Evolutionary conservation across 2,797 vertebrate genomes (phyloP).

Genomic region (Enteromius argenteus): DNA sequence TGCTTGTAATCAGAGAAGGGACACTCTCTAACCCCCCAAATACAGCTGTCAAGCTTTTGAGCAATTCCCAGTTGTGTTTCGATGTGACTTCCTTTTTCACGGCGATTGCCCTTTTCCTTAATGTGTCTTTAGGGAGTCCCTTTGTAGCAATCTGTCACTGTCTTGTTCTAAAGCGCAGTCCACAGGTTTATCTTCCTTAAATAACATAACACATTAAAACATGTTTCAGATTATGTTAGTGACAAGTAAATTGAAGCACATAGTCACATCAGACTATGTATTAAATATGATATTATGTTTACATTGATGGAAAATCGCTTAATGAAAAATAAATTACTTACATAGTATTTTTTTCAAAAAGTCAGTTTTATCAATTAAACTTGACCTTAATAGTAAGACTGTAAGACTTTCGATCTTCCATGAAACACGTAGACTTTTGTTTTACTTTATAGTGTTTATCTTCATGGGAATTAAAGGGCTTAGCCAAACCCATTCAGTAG

Average conservation of each 20-base stretch:
- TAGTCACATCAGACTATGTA: background rate
- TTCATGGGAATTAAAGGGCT: constrained; percentile 6
- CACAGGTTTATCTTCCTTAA: constrained; percentile 1
- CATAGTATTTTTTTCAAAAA: background rate
- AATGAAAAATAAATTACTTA: background rate
- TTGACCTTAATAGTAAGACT: background rate
- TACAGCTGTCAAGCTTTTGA: constrained; percentile 27
- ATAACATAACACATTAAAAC: background rate
- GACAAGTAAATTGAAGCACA: background rate
- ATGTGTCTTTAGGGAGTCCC: background rate
- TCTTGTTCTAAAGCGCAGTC: constrained; percentile 6
- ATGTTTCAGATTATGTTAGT: background rate
- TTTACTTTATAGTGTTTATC: constrained; percentile 13
- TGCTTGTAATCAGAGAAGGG: constrained; percentile 19
- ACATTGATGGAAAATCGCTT: background rate
- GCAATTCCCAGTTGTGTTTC: background rate
- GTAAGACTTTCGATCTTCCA: background rate
- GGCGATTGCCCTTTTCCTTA: background rate
- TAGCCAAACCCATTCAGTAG: background rate
- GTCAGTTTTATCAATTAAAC: background rate
- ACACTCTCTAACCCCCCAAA: background rate
- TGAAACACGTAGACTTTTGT: background rate
- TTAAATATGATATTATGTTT: background rate
- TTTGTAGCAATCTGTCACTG: constrained; percentile 4
- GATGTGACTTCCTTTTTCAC: background rate